Percentiles rank a stretch among this genome's conserved stretches.
Conservation (phyloP, 2,113 vertebrate genomes). For the Lasiurus borealis region DNA sequence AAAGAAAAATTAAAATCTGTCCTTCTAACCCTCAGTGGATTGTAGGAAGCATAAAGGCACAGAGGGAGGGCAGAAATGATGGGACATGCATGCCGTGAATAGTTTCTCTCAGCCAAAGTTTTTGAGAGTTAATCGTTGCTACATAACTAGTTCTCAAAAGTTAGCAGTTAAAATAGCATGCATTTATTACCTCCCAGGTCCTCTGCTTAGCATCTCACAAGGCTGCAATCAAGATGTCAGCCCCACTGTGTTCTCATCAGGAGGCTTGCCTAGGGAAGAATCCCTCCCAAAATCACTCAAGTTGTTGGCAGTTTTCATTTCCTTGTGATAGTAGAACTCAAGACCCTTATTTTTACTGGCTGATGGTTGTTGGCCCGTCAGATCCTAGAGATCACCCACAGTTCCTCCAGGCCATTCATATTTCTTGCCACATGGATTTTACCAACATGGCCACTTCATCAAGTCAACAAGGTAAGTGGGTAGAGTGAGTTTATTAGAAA, state of each 20-base stretch:
- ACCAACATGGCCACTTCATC: not conserved
- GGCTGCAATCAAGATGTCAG: not conserved
- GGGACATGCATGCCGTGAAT: not conserved
- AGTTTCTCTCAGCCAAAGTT: not conserved
- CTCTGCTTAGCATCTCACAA: not conserved
- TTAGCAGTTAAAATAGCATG: not conserved
- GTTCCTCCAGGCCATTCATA: not conserved
- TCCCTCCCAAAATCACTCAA: not conserved
- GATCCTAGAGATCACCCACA: not conserved
- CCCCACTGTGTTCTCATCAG: not conserved
- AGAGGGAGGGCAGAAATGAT: not conserved
- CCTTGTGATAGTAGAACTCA: not conserved
- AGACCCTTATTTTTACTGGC: not conserved
- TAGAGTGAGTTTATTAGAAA: not conserved
- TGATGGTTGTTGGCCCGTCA: not conserved
- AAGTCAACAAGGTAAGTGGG: not conserved
- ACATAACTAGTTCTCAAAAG: not conserved
- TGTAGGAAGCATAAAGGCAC: not conserved
- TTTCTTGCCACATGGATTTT: not conserved
- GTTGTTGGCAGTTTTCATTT: not conserved
- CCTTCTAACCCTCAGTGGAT: not conserved
- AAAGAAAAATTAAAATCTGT: not conserved
- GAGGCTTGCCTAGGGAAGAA: not conserved
- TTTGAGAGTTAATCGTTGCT: not conserved
- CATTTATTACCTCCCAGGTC: not conserved